These are phyloP conservation scores for Palythoa caribaeorum DNA, from an alignment of 92 coral and sea anemone genomes.

Conservation along the genomic window DNA sequence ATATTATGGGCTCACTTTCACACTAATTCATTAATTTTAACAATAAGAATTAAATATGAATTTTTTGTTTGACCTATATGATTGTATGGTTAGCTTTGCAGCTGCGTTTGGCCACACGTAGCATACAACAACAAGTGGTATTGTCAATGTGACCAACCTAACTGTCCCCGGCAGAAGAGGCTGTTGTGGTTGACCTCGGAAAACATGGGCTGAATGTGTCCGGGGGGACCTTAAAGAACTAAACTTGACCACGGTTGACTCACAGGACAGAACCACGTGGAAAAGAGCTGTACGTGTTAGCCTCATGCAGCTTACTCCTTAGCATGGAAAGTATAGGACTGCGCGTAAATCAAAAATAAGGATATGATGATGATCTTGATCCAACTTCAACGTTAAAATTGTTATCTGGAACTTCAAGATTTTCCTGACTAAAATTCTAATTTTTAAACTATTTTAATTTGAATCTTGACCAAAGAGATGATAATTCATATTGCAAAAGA, in stretches of 20 bases:
- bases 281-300: conserved; percentile 4
- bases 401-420: no score
- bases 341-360: no score
- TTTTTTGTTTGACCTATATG: no score
- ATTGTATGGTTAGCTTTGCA: neutral
- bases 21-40: no score
- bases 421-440: no score
- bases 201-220: conserved; percentile 6
- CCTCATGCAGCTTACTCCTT: conserved; percentile 21
- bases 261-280: conserved; percentile 1
- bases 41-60: no score
- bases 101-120: neutral
- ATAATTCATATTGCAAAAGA: no score
- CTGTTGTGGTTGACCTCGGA: neutral
- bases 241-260: conserved; percentile 9
- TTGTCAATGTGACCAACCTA: conserved; percentile 18
- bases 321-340: conserved; percentile 5
- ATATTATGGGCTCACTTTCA: no score
- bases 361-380: no score
- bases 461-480: no score
- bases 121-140: neutral
- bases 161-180: conserved; percentile 7
- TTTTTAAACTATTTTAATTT: no score
- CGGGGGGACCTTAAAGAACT: conserved; percentile 22
- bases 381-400: no score